Percentiles rank a stretch among this genome's conserved stretches.
phyloP scores from a whole-genome alignment of 2,797 vertebrate species.

The Propithecus perrieri region DNA sequence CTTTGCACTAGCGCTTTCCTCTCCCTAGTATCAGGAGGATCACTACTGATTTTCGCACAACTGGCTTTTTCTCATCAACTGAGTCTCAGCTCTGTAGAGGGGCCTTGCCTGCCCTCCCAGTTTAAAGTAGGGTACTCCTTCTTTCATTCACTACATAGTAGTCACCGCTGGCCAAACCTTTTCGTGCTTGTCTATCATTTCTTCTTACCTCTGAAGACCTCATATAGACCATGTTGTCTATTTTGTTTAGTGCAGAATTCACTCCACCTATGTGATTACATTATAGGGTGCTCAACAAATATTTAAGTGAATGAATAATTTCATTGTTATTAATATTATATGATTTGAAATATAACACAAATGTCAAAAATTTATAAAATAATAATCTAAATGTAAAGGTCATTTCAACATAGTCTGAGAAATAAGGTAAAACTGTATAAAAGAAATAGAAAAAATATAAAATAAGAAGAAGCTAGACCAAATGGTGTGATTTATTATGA shows the following conservation, averaged over 20 bases:
- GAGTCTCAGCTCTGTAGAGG: not conserved
- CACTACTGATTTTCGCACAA: not conserved
- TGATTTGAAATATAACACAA: not conserved
- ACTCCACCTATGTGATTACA: not conserved
- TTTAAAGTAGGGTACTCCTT: not conserved
- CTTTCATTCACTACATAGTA: not conserved
- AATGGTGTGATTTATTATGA: not conserved
- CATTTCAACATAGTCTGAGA: not conserved
- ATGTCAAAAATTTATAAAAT: not conserved
- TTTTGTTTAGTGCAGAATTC: not conserved
- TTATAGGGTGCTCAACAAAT: not conserved
- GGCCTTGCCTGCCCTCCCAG: not conserved
- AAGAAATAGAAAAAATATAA: not conserved
- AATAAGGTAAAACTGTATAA: not conserved
- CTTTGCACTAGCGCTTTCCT: not conserved
- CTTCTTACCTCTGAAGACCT: not conserved
- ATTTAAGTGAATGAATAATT: not conserved
- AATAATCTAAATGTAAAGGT: not conserved
- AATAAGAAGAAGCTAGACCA: not conserved
- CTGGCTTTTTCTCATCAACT: not conserved
- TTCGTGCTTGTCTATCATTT: not conserved
- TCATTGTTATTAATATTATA: not conserved
- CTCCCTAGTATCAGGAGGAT: not conserved
- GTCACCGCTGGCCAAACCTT: not conserved
- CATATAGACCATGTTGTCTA: not conserved